Evolutionary conservation across 2,888 invertebrate genomes (phyloP), one percentile per base, ranked within the genome.

Genomic region (Leucozona laternaria): DNA sequence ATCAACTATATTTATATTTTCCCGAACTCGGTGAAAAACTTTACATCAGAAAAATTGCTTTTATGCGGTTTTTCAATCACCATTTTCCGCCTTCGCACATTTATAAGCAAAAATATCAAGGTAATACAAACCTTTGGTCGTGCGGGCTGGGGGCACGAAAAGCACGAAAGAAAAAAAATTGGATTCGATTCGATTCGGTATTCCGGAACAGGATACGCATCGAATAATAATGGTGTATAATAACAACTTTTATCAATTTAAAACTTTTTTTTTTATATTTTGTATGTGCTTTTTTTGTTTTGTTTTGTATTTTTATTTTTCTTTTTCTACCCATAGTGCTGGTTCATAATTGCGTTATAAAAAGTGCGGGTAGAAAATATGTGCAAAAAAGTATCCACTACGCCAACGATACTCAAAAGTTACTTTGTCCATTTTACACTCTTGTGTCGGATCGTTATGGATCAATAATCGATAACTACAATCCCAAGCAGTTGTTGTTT

Each of bases 31-130:
- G 4, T 20, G 17, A 31, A 31, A 57, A 31, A 34, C 6, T 2
- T 20, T 31, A 20, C 13, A 31, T n/a, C n/a, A 34, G 11, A 22
- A 45, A 48, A 81, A 76, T 76, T 62, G 50, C 68, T 82, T 78
- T 78, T 82, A 62, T 78, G 77, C 53, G 43, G 72, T 72, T 60
- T 72, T 82, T 82, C 82, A 82, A 82, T 82, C 60, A 82, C 72
- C 71, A 25, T 13, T 15, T 50, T 50, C 15, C n/a, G n/a, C 13
- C 25, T 0, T 13, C 50, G 13, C 50, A 50, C 13, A 20, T 7
- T 50, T 22, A 31, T 71, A 77, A 64, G 20, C 48, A 28, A 71
- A 71, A 81, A 81, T 66, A 40, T 31, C 64, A 76, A 31, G 45
- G 22, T 31, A 5, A 31, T 31, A 34, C 11, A 17, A 57, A 57